These are phyloP conservation scores for Aphis craccivora DNA, from an alignment of 1,140 invertebrate species.

Conservation along the genomic window DNA sequence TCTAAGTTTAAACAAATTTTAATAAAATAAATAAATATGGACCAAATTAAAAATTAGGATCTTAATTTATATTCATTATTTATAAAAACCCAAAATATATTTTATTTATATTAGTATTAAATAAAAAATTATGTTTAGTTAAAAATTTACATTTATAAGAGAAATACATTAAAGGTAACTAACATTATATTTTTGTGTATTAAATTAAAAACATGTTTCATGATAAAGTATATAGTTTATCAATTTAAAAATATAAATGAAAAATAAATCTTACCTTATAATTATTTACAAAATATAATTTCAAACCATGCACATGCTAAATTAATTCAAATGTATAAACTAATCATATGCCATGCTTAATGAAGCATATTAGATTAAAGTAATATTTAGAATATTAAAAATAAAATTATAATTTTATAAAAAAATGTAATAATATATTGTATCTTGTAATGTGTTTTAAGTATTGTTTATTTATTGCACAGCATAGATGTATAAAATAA, in stretches of 20 bases:
- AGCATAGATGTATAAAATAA: neutral
- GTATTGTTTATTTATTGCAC: slow-evolving; percentile 16
- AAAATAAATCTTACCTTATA: neutral
- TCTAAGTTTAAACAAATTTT: neutral
- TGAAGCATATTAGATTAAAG: neutral
- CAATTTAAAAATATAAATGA: neutral
- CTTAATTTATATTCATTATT: neutral
- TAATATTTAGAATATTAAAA: slow-evolving; percentile 22
- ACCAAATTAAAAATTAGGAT: neutral
- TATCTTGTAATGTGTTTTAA: neutral
- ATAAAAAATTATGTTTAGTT: neutral
- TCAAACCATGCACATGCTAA: slow-evolving; percentile 36
- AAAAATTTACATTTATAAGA: neutral
- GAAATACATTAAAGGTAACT: neutral
- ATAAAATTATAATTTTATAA: neutral
- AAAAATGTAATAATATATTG: neutral
- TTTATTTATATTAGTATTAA: neutral
- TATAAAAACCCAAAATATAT: neutral
- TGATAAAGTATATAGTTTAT: neutral
- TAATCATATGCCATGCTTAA: slow-evolving; percentile 1
- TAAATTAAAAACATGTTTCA: neutral
- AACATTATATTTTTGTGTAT: neutral
- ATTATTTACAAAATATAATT: neutral
- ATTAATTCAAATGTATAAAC: neutral
- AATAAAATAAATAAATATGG: neutral